A percentile compares a stretch with the other conserved stretches of the same genome.
Evolutionary conservation across 30 jellyfish, hydroid and myxozoan species (phyloP).

Genomic region (Pelagia noctiluca): DNA sequence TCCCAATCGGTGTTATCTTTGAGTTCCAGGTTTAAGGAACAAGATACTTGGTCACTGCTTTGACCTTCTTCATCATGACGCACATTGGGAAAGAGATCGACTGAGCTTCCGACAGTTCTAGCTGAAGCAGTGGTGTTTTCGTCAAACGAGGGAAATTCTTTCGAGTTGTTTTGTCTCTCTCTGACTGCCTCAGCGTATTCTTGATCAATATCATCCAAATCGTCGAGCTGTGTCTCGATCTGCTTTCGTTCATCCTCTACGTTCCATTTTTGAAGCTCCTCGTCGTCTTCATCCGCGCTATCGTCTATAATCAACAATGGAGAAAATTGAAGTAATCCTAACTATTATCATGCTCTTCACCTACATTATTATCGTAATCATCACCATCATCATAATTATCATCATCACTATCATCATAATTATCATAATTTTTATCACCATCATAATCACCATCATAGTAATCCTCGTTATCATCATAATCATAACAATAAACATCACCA

Average conservation of each 20-base stretch:
- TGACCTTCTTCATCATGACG: constrained; percentile 15
- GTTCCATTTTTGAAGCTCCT: constrained; percentile 76
- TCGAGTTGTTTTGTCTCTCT: not conserved
- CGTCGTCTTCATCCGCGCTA: constrained; percentile 49
- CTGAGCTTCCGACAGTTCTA: constrained; percentile 29
- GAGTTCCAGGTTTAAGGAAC: constrained; percentile 21
- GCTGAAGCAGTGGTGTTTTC: constrained; percentile 41
- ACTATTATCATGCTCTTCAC: not conserved
- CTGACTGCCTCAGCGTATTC: constrained; percentile 1
- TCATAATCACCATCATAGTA: too few relatives aligned
- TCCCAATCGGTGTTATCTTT: constrained; percentile 51
- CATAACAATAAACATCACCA: not conserved
- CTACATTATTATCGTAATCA: not conserved
- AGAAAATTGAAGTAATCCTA: not conserved
- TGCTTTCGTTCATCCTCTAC: constrained; percentile 65
- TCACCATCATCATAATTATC: too few relatives aligned
- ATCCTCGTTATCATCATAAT: not conserved
- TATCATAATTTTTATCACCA: too few relatives aligned
- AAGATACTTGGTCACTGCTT: not conserved
- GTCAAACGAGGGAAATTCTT: not conserved
- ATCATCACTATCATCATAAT: not conserved
- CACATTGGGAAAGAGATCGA: constrained; percentile 28
- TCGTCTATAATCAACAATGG: not conserved
- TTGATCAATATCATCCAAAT: constrained; percentile 12
- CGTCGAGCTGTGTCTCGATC: constrained; percentile 49